phyloP scores from a whole-genome alignment of 23 tunicate genomes.

The Trididemnum miniatum region DNA sequence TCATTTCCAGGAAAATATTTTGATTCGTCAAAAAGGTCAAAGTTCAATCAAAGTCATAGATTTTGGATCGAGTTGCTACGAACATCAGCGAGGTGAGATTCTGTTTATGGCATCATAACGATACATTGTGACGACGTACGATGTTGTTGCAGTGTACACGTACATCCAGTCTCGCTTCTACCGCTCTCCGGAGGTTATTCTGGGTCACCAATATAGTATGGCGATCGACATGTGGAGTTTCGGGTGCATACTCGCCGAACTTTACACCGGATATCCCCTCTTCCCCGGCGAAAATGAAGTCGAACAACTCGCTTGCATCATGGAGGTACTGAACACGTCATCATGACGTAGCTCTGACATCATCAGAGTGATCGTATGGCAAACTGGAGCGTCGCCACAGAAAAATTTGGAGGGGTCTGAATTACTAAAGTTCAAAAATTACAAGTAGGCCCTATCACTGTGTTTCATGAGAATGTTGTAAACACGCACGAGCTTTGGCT shows the following conservation, averaged over 20 bases:
- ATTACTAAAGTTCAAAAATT: too few species aligned
- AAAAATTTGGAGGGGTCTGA: too few species aligned
- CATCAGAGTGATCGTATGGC: too few species aligned
- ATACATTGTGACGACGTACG: background rate
- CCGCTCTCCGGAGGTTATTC: slow-evolving; percentile 99
- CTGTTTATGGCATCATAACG: too few species aligned
- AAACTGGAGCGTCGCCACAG: too few species aligned
- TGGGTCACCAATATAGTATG: slow-evolving; percentile 94
- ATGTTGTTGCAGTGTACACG: slow-evolving; percentile 84
- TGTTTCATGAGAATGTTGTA: too few species aligned
- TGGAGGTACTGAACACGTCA: too few species aligned
- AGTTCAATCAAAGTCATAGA: slow-evolving; percentile 95
- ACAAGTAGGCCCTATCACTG: too few species aligned
- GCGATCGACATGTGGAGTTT: slow-evolving; percentile 99
- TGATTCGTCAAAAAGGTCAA: slow-evolving; percentile 94
- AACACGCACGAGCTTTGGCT: too few species aligned
- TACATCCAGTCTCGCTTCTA: slow-evolving; percentile 98
- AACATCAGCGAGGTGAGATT: slow-evolving; percentile 97
- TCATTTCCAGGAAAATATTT: slow-evolving; percentile 79
- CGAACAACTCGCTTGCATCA: slow-evolving; percentile 97
- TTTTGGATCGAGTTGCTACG: slow-evolving; percentile 99
- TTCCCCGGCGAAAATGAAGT: slow-evolving; percentile 98
- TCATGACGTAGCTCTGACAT: too few species aligned
- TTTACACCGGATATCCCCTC: slow-evolving; percentile 89
- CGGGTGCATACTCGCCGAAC: slow-evolving; percentile 96